Conservation (phyloP, 2,113 vertebrate species). For the Barnardius zonarius region DNA sequence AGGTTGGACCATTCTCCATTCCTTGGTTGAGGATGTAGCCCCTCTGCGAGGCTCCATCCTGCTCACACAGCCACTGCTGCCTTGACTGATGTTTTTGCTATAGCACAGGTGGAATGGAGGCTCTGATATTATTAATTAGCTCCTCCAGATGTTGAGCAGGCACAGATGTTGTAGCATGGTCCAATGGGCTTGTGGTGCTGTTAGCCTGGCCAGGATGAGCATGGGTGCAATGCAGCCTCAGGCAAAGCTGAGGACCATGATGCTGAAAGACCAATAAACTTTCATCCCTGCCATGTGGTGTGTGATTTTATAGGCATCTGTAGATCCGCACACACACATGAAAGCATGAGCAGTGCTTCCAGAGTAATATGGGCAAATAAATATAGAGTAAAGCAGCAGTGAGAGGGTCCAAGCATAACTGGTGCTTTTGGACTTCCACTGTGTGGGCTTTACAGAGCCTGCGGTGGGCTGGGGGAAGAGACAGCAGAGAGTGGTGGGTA, state of each 20-base stretch:
- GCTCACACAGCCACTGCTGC: not conserved
- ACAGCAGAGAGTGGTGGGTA: fast-evolving
- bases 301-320: not conserved
- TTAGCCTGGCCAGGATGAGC: not conserved
- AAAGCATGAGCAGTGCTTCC: not conserved
- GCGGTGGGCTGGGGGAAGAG: not conserved
- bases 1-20: not conserved
- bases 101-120: not conserved
- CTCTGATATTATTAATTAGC: not conserved
- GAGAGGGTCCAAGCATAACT: not conserved
- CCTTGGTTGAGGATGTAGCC: not conserved
- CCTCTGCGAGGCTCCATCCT: not conserved
- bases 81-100: not conserved
- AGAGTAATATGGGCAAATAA: not conserved
- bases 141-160: not conserved
- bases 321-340: not conserved
- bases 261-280: not conserved
- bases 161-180: not conserved
- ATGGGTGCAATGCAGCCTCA: fast-evolving
- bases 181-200: not conserved
- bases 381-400: not conserved
- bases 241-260: not conserved
- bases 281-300: not conserved
- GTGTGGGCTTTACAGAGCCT: fast-evolving
- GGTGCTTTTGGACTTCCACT: not conserved